These are phyloP conservation scores for Thermophis baileyi DNA, from an alignment of 2,113 vertebrate species.

Conservation along the genomic window DNA sequence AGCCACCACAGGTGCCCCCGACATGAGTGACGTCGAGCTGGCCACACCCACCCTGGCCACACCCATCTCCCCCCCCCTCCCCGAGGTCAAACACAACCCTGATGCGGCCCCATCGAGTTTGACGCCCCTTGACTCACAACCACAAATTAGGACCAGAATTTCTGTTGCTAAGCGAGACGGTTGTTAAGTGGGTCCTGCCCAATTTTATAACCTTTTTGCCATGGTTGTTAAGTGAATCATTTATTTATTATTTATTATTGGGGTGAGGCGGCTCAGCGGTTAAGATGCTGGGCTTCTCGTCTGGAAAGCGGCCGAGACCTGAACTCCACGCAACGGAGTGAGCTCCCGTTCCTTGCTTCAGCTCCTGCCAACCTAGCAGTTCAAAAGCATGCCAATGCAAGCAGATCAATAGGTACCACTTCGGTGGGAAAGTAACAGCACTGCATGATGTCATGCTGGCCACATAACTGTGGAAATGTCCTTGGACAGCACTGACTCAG, in stretches of 20 bases:
- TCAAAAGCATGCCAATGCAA: background rate
- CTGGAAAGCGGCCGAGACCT: background rate
- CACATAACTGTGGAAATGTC: background rate
- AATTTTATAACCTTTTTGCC: background rate
- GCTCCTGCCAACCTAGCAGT: background rate
- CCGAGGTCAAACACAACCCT: too few relatives aligned
- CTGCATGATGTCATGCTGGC: rapidly evolving
- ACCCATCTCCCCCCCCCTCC: too few relatives aligned
- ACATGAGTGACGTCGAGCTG: too few relatives aligned
- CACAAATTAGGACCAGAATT: background rate
- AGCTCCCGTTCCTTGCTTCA: background rate
- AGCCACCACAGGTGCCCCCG: too few relatives aligned
- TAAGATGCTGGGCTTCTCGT: background rate
- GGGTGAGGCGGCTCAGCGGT: background rate
- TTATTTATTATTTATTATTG: background rate
- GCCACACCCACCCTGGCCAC: too few relatives aligned
- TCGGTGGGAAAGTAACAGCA: background rate
- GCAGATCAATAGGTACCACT: background rate
- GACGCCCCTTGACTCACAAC: too few relatives aligned
- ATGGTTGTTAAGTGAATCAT: background rate
- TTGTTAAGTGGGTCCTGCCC: background rate
- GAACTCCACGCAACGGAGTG: background rate
- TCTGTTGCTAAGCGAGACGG: background rate
- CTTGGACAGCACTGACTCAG: background rate
- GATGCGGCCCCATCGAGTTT: too few relatives aligned